Conservation (phyloP, 2,888 invertebrate species). For the Ennomos erosarius region DNA sequence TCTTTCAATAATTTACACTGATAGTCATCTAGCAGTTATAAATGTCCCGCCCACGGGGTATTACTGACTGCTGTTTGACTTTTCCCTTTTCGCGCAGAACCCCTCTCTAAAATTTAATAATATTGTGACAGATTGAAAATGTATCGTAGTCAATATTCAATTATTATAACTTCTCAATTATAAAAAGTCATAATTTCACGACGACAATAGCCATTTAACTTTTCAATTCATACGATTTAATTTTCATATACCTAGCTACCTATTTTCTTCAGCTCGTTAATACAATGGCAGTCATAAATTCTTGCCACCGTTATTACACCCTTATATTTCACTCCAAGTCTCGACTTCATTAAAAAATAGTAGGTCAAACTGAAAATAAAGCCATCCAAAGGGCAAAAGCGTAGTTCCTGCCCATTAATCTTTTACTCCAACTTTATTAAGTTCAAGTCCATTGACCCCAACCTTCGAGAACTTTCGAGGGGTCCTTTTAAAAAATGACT, state of each 20-base stretch:
- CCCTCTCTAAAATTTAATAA: too few species aligned
- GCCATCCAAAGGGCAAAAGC: constrained; percentile 23
- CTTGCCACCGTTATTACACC: constrained; percentile 7
- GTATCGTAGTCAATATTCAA: too few species aligned
- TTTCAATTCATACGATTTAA: too few species aligned
- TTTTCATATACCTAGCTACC: not conserved
- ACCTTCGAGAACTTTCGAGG: constrained; percentile 33
- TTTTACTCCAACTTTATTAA: constrained; percentile 40
- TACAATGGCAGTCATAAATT: constrained; percentile 7
- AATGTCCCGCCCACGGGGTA: too few species aligned
- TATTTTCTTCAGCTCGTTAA: not conserved
- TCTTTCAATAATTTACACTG: too few species aligned
- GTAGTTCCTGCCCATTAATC: constrained; percentile 38
- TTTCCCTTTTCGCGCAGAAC: too few species aligned
- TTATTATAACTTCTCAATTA: too few species aligned
- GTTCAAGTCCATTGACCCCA: constrained; percentile 38
- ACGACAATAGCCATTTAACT: too few species aligned
- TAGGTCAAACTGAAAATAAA: constrained; percentile 31
- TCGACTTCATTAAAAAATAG: constrained; percentile 26
- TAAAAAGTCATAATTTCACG: too few species aligned
- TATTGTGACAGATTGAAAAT: too few species aligned
- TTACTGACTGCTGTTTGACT: too few species aligned
- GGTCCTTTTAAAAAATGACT: constrained; percentile 45
- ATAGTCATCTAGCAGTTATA: too few species aligned
- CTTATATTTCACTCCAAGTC: constrained; percentile 14